Evolutionary conservation across 2,797 vertebrate species (phyloP).

Genomic region (Notolepis coatsorum): DNA sequence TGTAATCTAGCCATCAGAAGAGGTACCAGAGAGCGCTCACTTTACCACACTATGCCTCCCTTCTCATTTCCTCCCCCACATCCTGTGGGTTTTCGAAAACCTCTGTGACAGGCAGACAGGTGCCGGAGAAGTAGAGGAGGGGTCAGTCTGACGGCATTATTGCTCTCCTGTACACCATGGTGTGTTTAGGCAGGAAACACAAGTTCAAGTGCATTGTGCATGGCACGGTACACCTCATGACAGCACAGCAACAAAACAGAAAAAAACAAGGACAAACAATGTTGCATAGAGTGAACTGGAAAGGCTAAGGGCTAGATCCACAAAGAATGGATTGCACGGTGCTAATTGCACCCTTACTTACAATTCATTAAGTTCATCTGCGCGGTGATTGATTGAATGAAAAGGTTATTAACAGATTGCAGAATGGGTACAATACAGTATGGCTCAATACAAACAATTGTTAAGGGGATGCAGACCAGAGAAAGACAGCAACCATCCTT

Average conservation of each 20-base stretch:
- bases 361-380: too few species aligned
- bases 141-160: not conserved
- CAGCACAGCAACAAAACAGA: not conserved
- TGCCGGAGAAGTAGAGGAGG: conserved; percentile 21
- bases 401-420: too few species aligned
- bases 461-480: too few species aligned
- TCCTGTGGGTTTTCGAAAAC: conserved; percentile 47
- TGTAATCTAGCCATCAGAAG: conserved; percentile 78
- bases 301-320: too few species aligned
- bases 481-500: not conserved
- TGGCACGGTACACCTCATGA: not conserved
- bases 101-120: conserved; percentile 67
- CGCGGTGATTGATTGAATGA: too few species aligned
- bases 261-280: not conserved
- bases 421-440: too few species aligned
- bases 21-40: conserved; percentile 62
- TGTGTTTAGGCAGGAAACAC: too few species aligned
- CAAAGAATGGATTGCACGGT: too few species aligned
- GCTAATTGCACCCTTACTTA: too few species aligned
- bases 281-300: too few species aligned
- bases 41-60: conserved; percentile 63
- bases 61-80: conserved; percentile 80
- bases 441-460: too few species aligned
- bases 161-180: not conserved
- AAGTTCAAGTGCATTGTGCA: not conserved